Base-by-base conservation (phyloP, 2,797 vertebrate genomes). In the Mionectes olivaceus region DNA sequence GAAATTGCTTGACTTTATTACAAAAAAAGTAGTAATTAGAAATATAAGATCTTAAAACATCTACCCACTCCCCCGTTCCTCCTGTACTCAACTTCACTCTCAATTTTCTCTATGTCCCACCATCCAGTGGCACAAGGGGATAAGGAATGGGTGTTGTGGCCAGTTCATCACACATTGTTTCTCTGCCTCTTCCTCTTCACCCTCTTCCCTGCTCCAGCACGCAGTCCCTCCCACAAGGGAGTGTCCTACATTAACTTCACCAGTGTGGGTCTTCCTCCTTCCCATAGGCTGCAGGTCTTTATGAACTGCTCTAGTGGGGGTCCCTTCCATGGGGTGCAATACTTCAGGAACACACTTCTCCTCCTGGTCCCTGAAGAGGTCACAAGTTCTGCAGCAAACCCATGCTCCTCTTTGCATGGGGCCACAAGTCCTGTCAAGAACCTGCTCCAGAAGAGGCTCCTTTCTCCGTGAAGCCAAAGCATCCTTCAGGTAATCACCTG, bases 191-290 rank as follows among this genome's bases (percentile, higher is more conserved):
- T 56, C 17, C 9, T 56, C 37, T 67, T 39, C n/a, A 24, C 15
- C 2, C 6, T 50, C 6, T 33, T 60, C 3, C 5, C 32, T 53
- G 19, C 9, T 83, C 18, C 70, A 47, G 5, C 4, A 1, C 9
- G 22, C 9, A 39, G 8, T 19, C 19, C 24, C 17, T 39, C 18
- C 25, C 35, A 46, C 0, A 0, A 25, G 6, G 64, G 8, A 11
- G 22, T 46, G 25, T 50, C 8, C 3, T 47, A 10, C 33, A 14
- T 3, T 6, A 59, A 35, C 19, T 44, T 35, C 21, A 19, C 5
- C 7, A 35, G 0, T 0, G 0, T 32, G 3, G 3, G 10, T 67
- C 46, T 32, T 80, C 65, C n/a, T 49, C 5, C 39, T 25, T 82
- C 16, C 14, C 13, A 5, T 5, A 2, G 46, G 6, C 41, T 47